phyloP scores from a whole-genome alignment of 2,888 invertebrate genomes.

The Caenorhabditis zanzibari region DNA sequence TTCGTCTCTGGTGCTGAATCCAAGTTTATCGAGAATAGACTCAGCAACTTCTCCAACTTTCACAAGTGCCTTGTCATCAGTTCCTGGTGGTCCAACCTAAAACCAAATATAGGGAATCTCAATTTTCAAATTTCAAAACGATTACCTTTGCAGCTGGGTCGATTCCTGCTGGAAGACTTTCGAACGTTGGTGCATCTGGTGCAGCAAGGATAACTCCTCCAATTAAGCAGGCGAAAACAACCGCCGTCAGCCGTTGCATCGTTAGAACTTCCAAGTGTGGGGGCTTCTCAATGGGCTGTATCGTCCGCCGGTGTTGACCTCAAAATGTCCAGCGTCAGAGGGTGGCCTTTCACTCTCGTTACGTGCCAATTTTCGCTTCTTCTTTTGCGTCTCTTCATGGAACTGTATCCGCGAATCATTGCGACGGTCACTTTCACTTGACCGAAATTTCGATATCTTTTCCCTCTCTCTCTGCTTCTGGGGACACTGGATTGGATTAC shows the following conservation, averaged over 20 bases:
- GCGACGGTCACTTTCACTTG: constrained; percentile 62
- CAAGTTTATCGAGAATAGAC: constrained; percentile 80
- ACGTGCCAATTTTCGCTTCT: constrained; percentile 61
- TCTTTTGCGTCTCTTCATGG: constrained; percentile 56
- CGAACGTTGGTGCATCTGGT: constrained; percentile 65
- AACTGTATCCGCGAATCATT: constrained; percentile 62
- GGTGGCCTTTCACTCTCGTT: constrained; percentile 59
- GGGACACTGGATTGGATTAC: constrained; percentile 49
- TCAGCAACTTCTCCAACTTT: constrained; percentile 81
- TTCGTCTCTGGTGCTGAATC: constrained; percentile 70
- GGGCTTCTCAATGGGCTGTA: constrained; percentile 64
- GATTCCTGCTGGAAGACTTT: constrained; percentile 63
- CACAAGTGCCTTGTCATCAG: constrained; percentile 63
- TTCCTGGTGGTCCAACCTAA: constrained; percentile 59
- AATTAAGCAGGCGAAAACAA: constrained; percentile 59
- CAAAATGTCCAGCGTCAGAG: constrained; percentile 63
- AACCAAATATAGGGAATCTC: neutral
- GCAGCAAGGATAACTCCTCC: constrained; percentile 54
- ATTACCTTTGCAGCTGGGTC: constrained; percentile 56
- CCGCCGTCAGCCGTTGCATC: constrained; percentile 62
- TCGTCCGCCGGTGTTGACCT: constrained; percentile 61
- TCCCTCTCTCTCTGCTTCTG: constrained; percentile 31
- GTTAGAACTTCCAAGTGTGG: constrained; percentile 65
- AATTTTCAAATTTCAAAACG: neutral
- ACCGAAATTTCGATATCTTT: constrained; percentile 54